phyloP scores from a whole-genome alignment of 2,797 vertebrate genomes.

The Acanthopagrus latus region DNA sequence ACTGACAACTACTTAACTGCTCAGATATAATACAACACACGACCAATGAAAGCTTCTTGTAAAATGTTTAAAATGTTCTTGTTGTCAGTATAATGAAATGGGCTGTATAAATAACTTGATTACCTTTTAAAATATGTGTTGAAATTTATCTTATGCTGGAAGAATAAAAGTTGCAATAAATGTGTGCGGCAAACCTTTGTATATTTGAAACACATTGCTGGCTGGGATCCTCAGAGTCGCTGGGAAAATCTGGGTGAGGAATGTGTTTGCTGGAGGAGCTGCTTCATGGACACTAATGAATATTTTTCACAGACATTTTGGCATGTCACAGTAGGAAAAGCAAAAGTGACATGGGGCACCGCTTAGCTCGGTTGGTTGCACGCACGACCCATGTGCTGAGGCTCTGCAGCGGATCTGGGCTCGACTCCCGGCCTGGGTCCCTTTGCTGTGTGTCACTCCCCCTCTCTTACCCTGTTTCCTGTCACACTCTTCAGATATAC shows the following conservation, averaged over 20 bases:
- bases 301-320: neutral
- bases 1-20: constrained; percentile 36
- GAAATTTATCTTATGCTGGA: constrained; percentile 72
- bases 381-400: too few relatives aligned
- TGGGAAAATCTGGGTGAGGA: neutral
- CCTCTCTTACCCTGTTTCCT: too few relatives aligned
- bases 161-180: constrained; percentile 77
- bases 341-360: too few relatives aligned
- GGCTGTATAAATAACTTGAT: constrained; percentile 65
- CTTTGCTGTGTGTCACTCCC: too few relatives aligned
- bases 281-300: neutral
- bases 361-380: too few relatives aligned
- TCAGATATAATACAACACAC: constrained; percentile 39
- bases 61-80: constrained; percentile 52
- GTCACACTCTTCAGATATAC: too few relatives aligned
- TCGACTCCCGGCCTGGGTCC: too few relatives aligned
- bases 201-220: constrained; percentile 32
- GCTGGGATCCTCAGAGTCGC: neutral
- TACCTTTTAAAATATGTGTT: constrained; percentile 62
- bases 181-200: constrained; percentile 34
- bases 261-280: neutral
- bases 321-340: neutral
- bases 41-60: constrained; percentile 51
- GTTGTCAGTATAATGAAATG: constrained; percentile 57
- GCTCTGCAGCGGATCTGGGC: too few relatives aligned